Evolutionary conservation across 2,113 vertebrate species (phyloP), one percentile per base, ranked within the genome.

Genomic region (Halichoerus grypus): DNA sequence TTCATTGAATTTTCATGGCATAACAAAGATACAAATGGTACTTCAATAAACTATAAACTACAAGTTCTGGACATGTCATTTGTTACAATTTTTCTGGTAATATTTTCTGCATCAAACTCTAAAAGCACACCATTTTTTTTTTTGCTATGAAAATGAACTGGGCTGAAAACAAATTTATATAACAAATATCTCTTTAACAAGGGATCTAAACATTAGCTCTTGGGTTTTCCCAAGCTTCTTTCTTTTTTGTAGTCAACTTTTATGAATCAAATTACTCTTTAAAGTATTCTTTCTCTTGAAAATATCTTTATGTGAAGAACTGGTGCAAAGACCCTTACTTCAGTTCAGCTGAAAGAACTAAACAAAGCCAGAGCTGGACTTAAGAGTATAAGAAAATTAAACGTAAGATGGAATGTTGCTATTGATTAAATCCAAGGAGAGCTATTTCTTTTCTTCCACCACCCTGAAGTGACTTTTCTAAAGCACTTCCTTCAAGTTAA

Each of bases 401-500:
- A 51, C 15, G 26, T 36, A 77, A 46, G 4, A 51, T 63, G 26
- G 10, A 83, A 36, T 51, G 15, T 15, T 79, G 14, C 31, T 72
- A 13, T 22, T 65, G 15, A 74, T n/a, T 76, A 87, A 83, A 65
- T 24, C 21, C 18, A 72, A 80, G 21, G 19, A 51, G 24, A 74
- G 59, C 22, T 76, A 3, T 36, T 36, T 26, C 19, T 77, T 79
- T 74, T 36, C 22, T 72, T 67, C n/a, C 10, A 49, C 22, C 55
- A 88, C 36, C 3, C 3, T 84, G 33, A 82, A 69, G 59, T 89
- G 33, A 49, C 19, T 85, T 76, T 61, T 82, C 51, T 36, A 80
- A 89, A 85, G 28, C 71, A 96, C 82, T 79, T 95, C 86, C 67
- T 94, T 49, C 81, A 94, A n/a, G 6, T 92, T 63, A 65, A 59